These are phyloP conservation scores for Enteromius fasciolatus DNA, from an alignment of 2,797 vertebrate genomes.

Conservation along the genomic window DNA sequence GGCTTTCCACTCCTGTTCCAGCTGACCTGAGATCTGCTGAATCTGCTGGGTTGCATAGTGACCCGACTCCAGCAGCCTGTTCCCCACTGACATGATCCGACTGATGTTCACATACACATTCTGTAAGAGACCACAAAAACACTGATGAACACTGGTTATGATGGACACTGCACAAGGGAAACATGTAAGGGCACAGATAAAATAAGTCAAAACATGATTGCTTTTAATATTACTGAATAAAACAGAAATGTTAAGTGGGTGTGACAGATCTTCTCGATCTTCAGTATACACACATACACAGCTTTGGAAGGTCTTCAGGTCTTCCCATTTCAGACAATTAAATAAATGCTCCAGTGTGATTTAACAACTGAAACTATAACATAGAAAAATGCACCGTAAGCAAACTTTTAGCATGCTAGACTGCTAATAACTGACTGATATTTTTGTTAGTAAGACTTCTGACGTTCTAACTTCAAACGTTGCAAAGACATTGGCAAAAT, in stretches of 20 bases:
- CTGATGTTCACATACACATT: conserved; percentile 98
- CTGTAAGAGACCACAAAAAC: conserved; percentile 67
- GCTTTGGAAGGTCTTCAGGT: not conserved
- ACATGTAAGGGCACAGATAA: not conserved
- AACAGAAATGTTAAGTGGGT: not conserved
- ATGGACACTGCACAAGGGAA: not conserved
- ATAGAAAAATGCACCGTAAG: not conserved
- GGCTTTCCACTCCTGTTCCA: conserved; percentile 97
- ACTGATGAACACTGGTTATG: not conserved
- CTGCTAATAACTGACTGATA: not conserved
- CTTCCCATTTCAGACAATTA: not conserved
- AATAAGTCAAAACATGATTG: not conserved
- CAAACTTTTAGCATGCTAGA: not conserved
- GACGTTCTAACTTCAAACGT: too few species aligned
- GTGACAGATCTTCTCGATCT: not conserved
- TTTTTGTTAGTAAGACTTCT: too few species aligned
- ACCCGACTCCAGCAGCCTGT: conserved; percentile 91
- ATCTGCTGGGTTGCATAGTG: conserved; percentile 98
- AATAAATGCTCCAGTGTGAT: too few species aligned
- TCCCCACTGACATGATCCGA: conserved; percentile 96
- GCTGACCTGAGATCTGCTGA: conserved; percentile 93
- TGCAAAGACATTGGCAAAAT: too few species aligned
- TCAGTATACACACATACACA: not conserved
- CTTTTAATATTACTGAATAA: not conserved
- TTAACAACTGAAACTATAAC: not conserved